Evolutionary conservation across 2,888 invertebrate species (phyloP).

Genomic region (Matsumyia berberina): DNA sequence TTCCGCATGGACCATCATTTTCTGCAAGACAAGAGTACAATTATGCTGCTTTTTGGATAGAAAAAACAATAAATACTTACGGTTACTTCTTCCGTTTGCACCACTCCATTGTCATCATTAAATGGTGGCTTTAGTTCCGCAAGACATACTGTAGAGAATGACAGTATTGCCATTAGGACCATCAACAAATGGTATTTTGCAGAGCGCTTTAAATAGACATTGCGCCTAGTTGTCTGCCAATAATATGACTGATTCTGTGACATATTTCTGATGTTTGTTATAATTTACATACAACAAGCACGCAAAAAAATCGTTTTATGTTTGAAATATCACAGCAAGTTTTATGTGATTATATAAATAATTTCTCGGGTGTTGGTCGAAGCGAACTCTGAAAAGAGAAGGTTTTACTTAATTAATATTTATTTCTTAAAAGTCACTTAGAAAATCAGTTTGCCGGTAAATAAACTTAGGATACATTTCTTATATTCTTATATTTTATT

Average conservation of each 20-base stretch:
- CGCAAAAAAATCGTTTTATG: slow-evolving; percentile 12
- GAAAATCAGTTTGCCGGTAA: too few relatives aligned
- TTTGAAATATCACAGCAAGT: slow-evolving; percentile 60
- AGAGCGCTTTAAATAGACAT: slow-evolving; percentile 82
- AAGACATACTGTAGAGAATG: slow-evolving; percentile 82
- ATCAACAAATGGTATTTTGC: slow-evolving; percentile 82
- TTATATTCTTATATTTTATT: too few relatives aligned
- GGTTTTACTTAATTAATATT: not conserved
- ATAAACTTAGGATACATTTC: too few relatives aligned
- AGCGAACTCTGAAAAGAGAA: slow-evolving; percentile 36
- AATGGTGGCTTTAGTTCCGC: slow-evolving; percentile 80
- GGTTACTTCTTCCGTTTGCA: slow-evolving; percentile 78
- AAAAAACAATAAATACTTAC: slow-evolving; percentile 76
- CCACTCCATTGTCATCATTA: slow-evolving; percentile 78
- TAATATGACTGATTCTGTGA: slow-evolving; percentile 84
- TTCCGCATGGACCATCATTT: slow-evolving; percentile 74
- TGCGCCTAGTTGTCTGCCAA: slow-evolving; percentile 83
- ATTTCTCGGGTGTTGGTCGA: slow-evolving; percentile 6
- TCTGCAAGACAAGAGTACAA: slow-evolving; percentile 56
- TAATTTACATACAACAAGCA: slow-evolving; percentile 26
- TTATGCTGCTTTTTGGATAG: not conserved
- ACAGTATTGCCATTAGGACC: slow-evolving; percentile 81
- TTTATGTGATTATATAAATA: slow-evolving; percentile 28
- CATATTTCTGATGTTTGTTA: slow-evolving; percentile 78
- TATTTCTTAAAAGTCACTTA: too few relatives aligned